These are phyloP conservation scores for Lasioglossum oenotherae DNA, from an alignment of 2,888 invertebrate species.

Conservation along the genomic window DNA sequence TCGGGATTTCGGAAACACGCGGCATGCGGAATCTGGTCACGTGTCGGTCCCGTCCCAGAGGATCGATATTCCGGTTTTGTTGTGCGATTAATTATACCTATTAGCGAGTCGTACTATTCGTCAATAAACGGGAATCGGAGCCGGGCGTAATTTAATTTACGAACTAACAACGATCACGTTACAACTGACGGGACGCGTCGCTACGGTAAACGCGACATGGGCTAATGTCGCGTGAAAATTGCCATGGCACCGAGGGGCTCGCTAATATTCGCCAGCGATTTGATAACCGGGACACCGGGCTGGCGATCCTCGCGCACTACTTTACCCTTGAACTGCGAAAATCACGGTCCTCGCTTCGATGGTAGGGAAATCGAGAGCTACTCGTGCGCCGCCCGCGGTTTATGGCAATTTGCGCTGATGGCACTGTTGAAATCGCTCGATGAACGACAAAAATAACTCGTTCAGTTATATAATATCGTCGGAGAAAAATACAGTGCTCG, in stretches of 20 bases:
- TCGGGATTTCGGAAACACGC: constrained; percentile 7
- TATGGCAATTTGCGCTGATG: not conserved
- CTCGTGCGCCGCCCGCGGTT: not conserved
- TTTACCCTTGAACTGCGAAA: not conserved
- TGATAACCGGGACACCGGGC: constrained; percentile 10
- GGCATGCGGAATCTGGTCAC: not conserved
- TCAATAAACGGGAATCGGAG: constrained; percentile 60
- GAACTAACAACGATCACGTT: constrained; percentile 58
- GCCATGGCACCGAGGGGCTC: constrained; percentile 21
- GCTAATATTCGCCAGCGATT: constrained; percentile 31
- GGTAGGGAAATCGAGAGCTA: not conserved
- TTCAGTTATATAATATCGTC: not conserved
- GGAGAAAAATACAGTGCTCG: too few relatives aligned
- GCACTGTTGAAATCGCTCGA: not conserved
- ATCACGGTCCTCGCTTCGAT: not conserved
- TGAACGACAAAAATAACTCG: not conserved
- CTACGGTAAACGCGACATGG: constrained; percentile 48
- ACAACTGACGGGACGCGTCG: constrained; percentile 52
- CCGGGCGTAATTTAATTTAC: constrained; percentile 68
- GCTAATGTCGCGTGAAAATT: constrained; percentile 59
- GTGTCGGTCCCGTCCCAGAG: not conserved
- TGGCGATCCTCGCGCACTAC: not conserved
- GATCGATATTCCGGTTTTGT: constrained; percentile 66
- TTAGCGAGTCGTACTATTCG: constrained; percentile 64
- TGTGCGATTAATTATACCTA: constrained; percentile 70